Percentiles rank a stretch among this genome's conserved stretches.
These are phyloP conservation scores for Tipula unca DNA, from an alignment of 2,888 invertebrate species.

Conservation along the genomic window DNA sequence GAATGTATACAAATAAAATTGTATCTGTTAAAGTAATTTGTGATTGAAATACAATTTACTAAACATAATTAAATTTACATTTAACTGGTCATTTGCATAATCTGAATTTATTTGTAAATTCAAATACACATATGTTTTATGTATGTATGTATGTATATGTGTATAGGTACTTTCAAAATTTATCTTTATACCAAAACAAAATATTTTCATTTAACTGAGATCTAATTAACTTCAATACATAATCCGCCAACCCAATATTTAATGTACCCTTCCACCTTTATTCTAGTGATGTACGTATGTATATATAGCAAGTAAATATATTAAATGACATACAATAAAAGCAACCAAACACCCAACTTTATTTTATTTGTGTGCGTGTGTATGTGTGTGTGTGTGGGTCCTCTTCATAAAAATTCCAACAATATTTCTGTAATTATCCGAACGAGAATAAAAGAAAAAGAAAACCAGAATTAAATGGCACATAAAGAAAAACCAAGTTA, in stretches of 20 bases:
- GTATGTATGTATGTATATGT: too few species aligned
- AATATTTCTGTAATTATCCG: not conserved
- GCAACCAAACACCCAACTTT: not conserved
- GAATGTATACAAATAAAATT: too few species aligned
- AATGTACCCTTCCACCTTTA: not conserved
- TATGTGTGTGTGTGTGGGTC: not conserved
- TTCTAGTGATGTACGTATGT: too few species aligned
- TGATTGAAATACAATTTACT: too few species aligned
- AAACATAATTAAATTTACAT: too few species aligned
- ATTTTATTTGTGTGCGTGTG: not conserved
- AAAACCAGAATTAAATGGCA: not conserved
- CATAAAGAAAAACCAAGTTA: constrained; percentile 9
- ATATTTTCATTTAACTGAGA: not conserved
- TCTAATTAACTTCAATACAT: not conserved
- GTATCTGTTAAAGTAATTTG: too few species aligned
- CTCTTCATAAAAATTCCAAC: not conserved
- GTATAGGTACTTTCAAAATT: too few species aligned
- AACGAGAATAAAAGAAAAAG: not conserved
- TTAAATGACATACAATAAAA: not conserved
- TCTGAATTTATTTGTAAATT: too few species aligned
- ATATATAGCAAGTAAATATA: too few species aligned
- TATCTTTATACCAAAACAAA: not conserved
- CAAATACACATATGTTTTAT: too few species aligned
- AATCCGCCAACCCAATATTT: not conserved
- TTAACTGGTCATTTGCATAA: too few species aligned